Conservation (phyloP, 2,888 invertebrate species). For the Danaus chrysippus region DNA sequence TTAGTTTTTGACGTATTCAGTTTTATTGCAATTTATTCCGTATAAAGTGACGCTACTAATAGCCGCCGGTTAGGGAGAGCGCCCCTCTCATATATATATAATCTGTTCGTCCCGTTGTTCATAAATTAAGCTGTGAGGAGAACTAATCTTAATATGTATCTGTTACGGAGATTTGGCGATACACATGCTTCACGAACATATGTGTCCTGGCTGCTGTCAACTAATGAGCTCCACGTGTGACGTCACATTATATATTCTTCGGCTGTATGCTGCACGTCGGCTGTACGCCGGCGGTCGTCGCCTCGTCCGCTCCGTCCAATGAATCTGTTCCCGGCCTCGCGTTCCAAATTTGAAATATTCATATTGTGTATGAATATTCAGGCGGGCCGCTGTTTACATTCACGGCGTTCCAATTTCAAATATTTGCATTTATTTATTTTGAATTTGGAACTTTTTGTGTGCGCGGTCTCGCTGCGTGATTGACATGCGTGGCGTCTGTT, state of each 20-base stretch:
- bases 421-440: conserved; percentile 78
- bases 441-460: conserved; percentile 56
- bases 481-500: conserved; percentile 45
- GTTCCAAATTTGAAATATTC: conserved; percentile 72
- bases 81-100: conserved; percentile 4
- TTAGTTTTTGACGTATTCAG: conserved; percentile 74
- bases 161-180: too few species aligned
- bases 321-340: conserved; percentile 67
- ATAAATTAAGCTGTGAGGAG: conserved; percentile 1
- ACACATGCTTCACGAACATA: too few species aligned
- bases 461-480: conserved; percentile 48
- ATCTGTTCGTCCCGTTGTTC: conserved; percentile 1
- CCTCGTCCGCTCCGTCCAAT: conserved; percentile 44
- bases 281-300: background rate
- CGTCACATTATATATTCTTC: too few species aligned
- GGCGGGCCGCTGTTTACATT: conserved; percentile 74
- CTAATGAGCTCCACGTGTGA: too few species aligned
- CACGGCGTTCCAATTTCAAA: conserved; percentile 76
- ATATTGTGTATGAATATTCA: conserved; percentile 77
- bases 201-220: too few species aligned
- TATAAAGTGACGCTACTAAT: conserved; percentile 43
- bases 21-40: conserved; percentile 71
- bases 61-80: conserved; percentile 16
- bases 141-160: background rate
- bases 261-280: background rate